Percentiles rank a stretch among this genome's conserved stretches.
phyloP scores from a whole-genome alignment of 2,797 vertebrate species.

The Syncerus caffer region DNA sequence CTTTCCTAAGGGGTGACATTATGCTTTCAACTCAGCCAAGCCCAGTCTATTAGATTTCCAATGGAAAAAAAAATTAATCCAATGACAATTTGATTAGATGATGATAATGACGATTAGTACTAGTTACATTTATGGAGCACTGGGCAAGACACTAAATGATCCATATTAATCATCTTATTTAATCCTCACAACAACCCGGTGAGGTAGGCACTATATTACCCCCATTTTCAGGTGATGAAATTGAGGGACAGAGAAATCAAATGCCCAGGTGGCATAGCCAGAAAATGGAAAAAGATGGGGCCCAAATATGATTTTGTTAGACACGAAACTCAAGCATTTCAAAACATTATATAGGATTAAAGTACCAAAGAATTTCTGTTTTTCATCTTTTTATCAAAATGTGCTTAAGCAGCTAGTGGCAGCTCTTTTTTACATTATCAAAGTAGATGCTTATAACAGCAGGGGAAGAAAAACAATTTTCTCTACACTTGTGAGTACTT shows the following conservation, averaged over 20 bases:
- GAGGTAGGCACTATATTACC: not conserved
- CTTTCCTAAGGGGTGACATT: not conserved
- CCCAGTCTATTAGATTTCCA: not conserved
- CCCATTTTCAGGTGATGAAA: not conserved
- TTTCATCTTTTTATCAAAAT: not conserved
- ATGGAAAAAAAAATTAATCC: not conserved
- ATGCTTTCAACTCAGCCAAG: not conserved
- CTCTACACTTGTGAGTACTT: not conserved
- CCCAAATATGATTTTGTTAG: not conserved
- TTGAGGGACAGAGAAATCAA: not conserved
- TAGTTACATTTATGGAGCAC: not conserved
- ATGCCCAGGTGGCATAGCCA: not conserved
- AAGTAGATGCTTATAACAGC: not conserved
- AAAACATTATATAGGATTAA: not conserved
- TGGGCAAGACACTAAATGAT: not conserved
- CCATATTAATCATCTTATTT: not conserved
- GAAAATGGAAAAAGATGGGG: not conserved
- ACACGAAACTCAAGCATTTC: not conserved
- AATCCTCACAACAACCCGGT: not conserved
- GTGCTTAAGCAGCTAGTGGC: not conserved
- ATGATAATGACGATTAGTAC: not conserved
- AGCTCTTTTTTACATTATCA: not conserved
- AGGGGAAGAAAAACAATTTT: not conserved
- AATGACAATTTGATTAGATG: not conserved
- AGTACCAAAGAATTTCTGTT: not conserved